Percentiles rank a stretch among this genome's conserved stretches.
These are phyloP conservation scores for Acanthurus tractus DNA, from an alignment of 2,797 vertebrate genomes.

Conservation along the genomic window DNA sequence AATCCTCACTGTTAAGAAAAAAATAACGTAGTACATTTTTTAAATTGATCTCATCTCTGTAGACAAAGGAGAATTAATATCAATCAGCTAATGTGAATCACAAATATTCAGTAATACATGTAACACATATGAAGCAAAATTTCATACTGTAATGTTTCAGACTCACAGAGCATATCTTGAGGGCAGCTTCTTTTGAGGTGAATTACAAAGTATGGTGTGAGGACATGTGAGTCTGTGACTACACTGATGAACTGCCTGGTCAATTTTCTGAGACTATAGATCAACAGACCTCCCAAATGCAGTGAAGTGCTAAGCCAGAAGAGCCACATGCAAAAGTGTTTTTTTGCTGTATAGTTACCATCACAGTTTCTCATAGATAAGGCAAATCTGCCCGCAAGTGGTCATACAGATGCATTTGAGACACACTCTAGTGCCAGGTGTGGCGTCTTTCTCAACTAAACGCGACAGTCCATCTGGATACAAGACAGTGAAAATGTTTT, in stretches of 20 bases:
- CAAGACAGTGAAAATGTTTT: conserved; percentile 7
- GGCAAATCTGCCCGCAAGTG: conserved; percentile 11
- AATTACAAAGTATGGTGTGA: neutral
- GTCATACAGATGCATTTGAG: conserved; percentile 32
- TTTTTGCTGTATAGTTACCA: neutral
- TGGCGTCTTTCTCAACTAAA: conserved; percentile 21
- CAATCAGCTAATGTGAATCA: neutral
- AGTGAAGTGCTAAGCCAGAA: neutral
- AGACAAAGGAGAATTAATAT: neutral
- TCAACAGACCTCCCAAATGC: conserved; percentile 8
- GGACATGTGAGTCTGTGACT: neutral
- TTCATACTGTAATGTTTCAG: neutral
- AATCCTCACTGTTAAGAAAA: neutral
- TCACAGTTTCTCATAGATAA: conserved; percentile 17
- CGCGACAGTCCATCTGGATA: conserved; percentile 18
- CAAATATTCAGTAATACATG: neutral
- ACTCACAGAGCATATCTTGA: neutral
- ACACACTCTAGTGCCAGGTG: conserved; percentile 20
- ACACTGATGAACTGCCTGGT: neutral
- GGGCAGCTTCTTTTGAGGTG: neutral
- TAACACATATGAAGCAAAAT: no score
- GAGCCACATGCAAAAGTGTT: conserved; percentile 5
- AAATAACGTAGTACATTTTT: neutral
- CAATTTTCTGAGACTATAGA: neutral
- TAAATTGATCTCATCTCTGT: neutral